These are phyloP conservation scores for Dinomys branickii DNA, from an alignment of 2,113 vertebrate species.

Conservation along the genomic window DNA sequence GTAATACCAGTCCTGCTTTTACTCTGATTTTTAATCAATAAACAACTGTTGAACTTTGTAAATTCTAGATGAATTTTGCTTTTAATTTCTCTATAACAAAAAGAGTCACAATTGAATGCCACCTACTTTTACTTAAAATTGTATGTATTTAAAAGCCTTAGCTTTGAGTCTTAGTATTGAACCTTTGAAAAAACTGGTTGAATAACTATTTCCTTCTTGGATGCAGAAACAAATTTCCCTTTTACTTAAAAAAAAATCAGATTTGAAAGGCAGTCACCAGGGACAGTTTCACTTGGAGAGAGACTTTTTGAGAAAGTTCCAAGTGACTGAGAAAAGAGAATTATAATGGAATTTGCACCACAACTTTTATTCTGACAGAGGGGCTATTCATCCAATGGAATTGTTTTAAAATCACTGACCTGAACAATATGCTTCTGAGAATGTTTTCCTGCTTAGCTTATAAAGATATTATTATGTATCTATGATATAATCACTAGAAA, in stretches of 20 bases:
- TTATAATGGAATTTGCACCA: constrained; percentile 80
- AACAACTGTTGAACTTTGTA: constrained; percentile 14
- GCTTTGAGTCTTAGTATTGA: constrained; percentile 62
- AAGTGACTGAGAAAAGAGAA: constrained; percentile 80
- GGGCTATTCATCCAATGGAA: constrained; percentile 81
- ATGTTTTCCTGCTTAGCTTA: constrained; percentile 84
- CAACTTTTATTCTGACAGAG: constrained; percentile 79
- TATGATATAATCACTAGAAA: constrained; percentile 87
- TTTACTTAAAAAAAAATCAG: constrained; percentile 67
- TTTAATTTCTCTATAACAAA: constrained; percentile 14
- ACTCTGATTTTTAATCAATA: constrained; percentile 23
- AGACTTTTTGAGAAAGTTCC: constrained; percentile 79
- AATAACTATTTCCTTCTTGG: constrained; percentile 78
- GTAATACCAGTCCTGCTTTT: constrained; percentile 3
- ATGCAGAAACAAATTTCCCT: constrained; percentile 76
- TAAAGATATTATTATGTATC: constrained; percentile 83
- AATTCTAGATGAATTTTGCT: constrained; percentile 30
- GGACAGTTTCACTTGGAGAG: constrained; percentile 78
- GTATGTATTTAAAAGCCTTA: constrained; percentile 50
- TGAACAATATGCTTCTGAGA: constrained; percentile 83
- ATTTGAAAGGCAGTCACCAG: constrained; percentile 75
- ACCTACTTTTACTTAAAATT: constrained; percentile 43
- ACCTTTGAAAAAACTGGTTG: constrained; percentile 56
- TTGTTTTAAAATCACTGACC: constrained; percentile 82
- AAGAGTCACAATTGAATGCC: background rate